Percentiles rank a stretch among this genome's conserved stretches.
Conservation (phyloP, 2,113 vertebrate species). For the Poicephalus meyeri region DNA sequence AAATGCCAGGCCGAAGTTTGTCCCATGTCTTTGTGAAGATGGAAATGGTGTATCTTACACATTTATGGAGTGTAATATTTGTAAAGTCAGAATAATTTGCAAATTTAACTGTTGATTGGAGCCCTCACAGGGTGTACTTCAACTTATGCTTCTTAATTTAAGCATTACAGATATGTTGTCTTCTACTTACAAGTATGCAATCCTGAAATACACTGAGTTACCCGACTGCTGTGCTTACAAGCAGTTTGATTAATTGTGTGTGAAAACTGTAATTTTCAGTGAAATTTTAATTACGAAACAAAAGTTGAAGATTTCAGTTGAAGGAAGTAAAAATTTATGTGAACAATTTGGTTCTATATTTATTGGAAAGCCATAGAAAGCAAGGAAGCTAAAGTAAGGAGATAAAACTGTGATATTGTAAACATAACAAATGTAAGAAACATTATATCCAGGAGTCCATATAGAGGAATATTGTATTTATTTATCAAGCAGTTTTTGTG, state of each 20-base stretch:
- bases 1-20: neutral
- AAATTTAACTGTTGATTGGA: neutral
- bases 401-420: neutral
- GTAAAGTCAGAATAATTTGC: neutral
- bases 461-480: neutral
- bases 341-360: neutral
- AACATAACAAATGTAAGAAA: neutral
- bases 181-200: neutral
- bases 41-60: neutral
- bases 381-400: neutral
- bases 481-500: neutral
- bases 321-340: neutral
- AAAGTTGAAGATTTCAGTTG: neutral
- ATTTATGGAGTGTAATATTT: neutral
- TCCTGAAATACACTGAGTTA: neutral
- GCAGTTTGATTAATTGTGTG: neutral
- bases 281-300: neutral
- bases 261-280: neutral
- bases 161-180: neutral
- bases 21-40: neutral
- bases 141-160: neutral
- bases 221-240: neutral
- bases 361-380: neutral
- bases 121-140: neutral
- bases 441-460: neutral